Base-by-base conservation (phyloP, 2,113 vertebrate genomes). In the Pavo muticus region DNA sequence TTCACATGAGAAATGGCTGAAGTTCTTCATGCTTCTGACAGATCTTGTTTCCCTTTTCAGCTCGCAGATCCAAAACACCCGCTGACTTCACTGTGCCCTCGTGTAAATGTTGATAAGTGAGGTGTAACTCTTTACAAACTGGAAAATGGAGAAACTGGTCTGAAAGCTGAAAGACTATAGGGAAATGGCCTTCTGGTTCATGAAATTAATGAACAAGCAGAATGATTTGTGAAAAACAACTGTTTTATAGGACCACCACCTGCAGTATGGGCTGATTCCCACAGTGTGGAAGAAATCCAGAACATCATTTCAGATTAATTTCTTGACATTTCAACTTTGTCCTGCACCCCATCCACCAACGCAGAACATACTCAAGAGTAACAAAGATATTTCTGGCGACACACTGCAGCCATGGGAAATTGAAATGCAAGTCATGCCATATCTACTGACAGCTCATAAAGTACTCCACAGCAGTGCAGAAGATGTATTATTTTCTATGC, bases 401-500 rank as follows among this genome's bases (percentile, higher is more conserved):
- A 71, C 27, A 19, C 40, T 94, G 52, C n/a, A 93, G 72, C 82
- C 93, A 91, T 90, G 90, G 85, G 94, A 96, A 96, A 88, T 3
- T 84, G 95, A 92, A 94, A 91, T 10, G 3, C 86, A 88, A 93
- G 79, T 88, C 94, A 93, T 86, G 69, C 70, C 65, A 67, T 95
- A 93, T 95, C 93, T 94, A 84, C 90, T 90, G 83, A 97, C 96
- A 97, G 95, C 85, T 96, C 92, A 95, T 97, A 95, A 96, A 96
- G 67, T 42, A 94, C 73, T 95, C 93, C 73, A 75, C 80, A 95
- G 64, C 67, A 81, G 65, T 79, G 90, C 61, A 90, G 84, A 95
- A 91, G 85, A 93, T 78, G 48, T 88, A 93, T 95, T 94, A 93
- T 95, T 94, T 97, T 90, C 92, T 94, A 45, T 61, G 88, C 76